Conservation (phyloP, 2,797 vertebrate species). For the Enteromius mattozi region DNA sequence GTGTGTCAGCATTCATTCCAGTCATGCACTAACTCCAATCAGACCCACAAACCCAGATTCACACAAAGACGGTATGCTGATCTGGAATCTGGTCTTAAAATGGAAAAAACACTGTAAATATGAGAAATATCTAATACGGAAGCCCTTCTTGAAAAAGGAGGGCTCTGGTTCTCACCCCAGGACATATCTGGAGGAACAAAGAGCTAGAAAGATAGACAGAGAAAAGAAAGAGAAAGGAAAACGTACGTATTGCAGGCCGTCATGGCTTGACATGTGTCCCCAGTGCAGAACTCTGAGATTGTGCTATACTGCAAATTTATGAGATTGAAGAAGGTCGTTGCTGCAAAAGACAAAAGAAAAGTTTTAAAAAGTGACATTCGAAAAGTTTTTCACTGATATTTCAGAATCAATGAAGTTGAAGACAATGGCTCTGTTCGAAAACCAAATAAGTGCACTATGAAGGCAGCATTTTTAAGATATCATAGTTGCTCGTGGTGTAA, state of each 20-base stretch:
- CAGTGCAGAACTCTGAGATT: conserved; percentile 99
- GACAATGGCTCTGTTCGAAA: background rate
- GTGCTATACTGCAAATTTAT: conserved; percentile 99
- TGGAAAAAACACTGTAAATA: background rate
- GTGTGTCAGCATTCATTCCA: conserved; percentile 14
- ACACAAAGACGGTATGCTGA: background rate
- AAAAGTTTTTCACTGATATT: conserved; percentile 1
- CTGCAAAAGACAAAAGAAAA: conserved; percentile 71
- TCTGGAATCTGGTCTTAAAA: background rate
- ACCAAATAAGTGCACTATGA: background rate
- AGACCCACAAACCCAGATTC: conserved; percentile 18
- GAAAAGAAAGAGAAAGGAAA: background rate
- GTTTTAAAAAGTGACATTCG: background rate
- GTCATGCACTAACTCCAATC: background rate
- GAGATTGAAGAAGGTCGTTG: conserved; percentile 98
- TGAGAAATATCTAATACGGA: background rate
- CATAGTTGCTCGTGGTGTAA: background rate
- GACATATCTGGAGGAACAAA: background rate
- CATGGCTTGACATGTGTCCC: conserved; percentile 97
- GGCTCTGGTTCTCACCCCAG: background rate
- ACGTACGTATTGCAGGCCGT: conserved; percentile 98
- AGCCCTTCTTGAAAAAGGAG: background rate
- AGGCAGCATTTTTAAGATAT: background rate
- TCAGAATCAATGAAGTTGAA: background rate
- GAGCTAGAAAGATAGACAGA: background rate